Conservation (phyloP, 53 echinoderm and acorn worm genomes). For the Echinometra lucunter region DNA sequence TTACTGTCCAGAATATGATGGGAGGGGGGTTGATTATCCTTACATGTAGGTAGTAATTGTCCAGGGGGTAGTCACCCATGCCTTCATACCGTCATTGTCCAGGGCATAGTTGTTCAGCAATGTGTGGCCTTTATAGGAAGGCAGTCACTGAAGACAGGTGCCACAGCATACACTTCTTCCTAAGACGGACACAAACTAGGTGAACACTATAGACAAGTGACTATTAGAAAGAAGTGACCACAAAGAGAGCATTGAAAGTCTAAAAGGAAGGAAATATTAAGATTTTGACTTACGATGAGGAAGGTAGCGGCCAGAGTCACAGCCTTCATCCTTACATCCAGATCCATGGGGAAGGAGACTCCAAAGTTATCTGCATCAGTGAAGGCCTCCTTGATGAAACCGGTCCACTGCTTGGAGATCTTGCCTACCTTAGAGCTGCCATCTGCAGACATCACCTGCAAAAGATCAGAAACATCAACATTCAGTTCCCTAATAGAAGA, state of each 20-base stretch:
- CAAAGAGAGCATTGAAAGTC: no score
- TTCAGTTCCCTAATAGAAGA: not conserved
- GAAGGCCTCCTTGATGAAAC: conserved; percentile 93
- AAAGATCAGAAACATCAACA: not conserved
- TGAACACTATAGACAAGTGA: not conserved
- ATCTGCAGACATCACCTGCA: conserved; percentile 93
- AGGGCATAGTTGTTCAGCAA: no score
- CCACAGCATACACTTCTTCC: not conserved
- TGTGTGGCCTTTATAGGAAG: no score
- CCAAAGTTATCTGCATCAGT: conserved; percentile 99
- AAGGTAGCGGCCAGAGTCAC: conserved; percentile 96
- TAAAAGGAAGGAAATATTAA: no score
- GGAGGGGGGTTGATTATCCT: no score
- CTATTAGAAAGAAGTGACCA: not conserved
- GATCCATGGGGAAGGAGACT: conserved; percentile 98
- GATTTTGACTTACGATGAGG: conserved; percentile 99
- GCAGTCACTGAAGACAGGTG: not conserved
- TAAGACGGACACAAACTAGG: not conserved
- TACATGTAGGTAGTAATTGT: no score
- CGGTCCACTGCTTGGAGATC: conserved; percentile 97
- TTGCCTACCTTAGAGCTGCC: conserved; percentile 96
- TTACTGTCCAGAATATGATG: no score
- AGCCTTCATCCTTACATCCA: conserved; percentile 97
- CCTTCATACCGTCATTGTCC: no score
- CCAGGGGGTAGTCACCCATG: no score